These are phyloP conservation scores for Antennarius striatus DNA, from an alignment of 2,113 vertebrate species.

Conservation along the genomic window DNA sequence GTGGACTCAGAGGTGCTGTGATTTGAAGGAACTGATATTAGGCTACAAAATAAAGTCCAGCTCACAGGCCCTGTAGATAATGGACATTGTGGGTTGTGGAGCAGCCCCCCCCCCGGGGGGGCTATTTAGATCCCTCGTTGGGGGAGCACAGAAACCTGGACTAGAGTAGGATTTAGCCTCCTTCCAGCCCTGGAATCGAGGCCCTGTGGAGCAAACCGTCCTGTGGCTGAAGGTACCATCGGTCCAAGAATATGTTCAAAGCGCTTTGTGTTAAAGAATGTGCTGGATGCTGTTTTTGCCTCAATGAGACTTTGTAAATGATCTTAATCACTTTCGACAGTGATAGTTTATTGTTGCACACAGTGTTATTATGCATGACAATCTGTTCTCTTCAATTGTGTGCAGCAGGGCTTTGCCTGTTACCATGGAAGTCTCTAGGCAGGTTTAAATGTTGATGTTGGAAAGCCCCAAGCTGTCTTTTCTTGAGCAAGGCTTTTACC, in stretches of 20 bases:
- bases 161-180: slow-evolving; percentile 59
- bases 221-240: slow-evolving; percentile 25
- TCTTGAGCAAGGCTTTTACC: slow-evolving; percentile 56
- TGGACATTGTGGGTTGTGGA: slow-evolving; percentile 67
- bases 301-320: slow-evolving; percentile 11
- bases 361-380: slow-evolving; percentile 33
- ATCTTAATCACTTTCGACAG: slow-evolving; percentile 34
- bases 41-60: slow-evolving; percentile 62
- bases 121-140: slow-evolving; percentile 52
- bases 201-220: slow-evolving; percentile 40
- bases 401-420: slow-evolving; percentile 34
- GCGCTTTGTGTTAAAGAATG: slow-evolving; percentile 13
- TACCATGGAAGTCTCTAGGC: slow-evolving; percentile 39
- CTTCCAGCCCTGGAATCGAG: slow-evolving; percentile 54
- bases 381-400: slow-evolving; percentile 22
- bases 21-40: slow-evolving; percentile 59
- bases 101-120: slow-evolving; percentile 52
- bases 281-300: slow-evolving; percentile 6
- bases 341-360: slow-evolving; percentile 38
- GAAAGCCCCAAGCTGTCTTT: slow-evolving; percentile 60
- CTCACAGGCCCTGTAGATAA: slow-evolving; percentile 66
- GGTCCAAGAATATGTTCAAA: slow-evolving; percentile 32
- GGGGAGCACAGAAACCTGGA: slow-evolving; percentile 57
- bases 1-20: slow-evolving; percentile 30
- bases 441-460: slow-evolving; percentile 63